Evolutionary conservation across 2,888 invertebrate species (phyloP).

Genomic region (Cremastinae sp.): DNA sequence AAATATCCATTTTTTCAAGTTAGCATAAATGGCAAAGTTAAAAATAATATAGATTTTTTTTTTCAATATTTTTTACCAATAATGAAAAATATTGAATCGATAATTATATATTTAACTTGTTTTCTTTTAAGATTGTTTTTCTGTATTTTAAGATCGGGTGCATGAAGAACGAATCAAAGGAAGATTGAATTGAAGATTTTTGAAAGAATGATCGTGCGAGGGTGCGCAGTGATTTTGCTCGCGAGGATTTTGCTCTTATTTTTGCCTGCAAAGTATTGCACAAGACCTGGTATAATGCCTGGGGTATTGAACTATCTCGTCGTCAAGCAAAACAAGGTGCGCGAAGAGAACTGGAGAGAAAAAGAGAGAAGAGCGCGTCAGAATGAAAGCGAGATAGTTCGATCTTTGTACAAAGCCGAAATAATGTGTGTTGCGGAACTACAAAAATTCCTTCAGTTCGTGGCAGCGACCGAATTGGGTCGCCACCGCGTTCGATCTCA

Average conservation of each 20-base stretch:
- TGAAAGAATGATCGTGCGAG: too few relatives aligned
- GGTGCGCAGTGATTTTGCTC: not conserved
- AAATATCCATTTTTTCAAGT: too few relatives aligned
- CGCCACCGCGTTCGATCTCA: slow-evolving; percentile 36
- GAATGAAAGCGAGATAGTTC: slow-evolving; percentile 24
- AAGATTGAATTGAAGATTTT: too few relatives aligned
- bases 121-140: too few relatives aligned
- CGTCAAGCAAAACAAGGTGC: slow-evolving; percentile 76
- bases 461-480: slow-evolving; percentile 60
- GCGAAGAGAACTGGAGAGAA: not conserved
- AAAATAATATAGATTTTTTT: too few relatives aligned
- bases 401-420: slow-evolving; percentile 41
- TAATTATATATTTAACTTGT: too few relatives aligned
- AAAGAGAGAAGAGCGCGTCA: too few relatives aligned
- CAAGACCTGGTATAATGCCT: slow-evolving; percentile 35
- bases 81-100: too few relatives aligned
- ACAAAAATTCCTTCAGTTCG: slow-evolving; percentile 65
- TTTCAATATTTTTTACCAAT: too few relatives aligned
- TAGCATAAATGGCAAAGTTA: too few relatives aligned
- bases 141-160: too few relatives aligned
- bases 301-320: slow-evolving; percentile 74
- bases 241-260: not conserved
- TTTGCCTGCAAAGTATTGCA: slow-evolving; percentile 38
- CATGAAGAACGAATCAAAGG: too few relatives aligned
- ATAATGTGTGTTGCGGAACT: slow-evolving; percentile 35